Base-by-base conservation (phyloP, 2,888 invertebrate species). In the Coenonympha arcania region DNA sequence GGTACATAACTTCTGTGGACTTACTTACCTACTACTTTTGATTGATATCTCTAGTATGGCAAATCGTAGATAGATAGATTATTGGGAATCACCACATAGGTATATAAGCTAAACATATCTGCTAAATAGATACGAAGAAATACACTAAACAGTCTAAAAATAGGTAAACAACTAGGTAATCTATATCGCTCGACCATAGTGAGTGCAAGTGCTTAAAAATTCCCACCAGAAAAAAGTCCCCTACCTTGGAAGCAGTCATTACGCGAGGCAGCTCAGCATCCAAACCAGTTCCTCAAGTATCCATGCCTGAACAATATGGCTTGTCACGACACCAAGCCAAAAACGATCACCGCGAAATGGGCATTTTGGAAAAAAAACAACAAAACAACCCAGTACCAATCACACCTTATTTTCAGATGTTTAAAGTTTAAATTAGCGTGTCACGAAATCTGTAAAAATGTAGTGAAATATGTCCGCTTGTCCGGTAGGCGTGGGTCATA, bases 401-500 rank as follows among this genome's bases (percentile, higher is more conserved):
- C 4, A 34, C 22, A 44, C 34, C n/a, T 33, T 34, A 34, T 44
- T 16, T 34, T 16, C 9, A n/a, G n/a, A 4, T 0, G 11, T 4
- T 48, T 59, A 61, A 56, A 52, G 54, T 53, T 67, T 65, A 69
- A 61, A 64, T 62, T 65, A 71, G 71, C 66, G 68, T 76, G 71
- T 61, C 63, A 24, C 1, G 11, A 9, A 49, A 57, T 50, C 50
- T 22, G 48, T 37, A 67, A 70, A 76, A 74, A 74, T 66, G 57
- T 69, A 69, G 77, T 81, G 80, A 84, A 79, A 80, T 84, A 83
- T 80, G 80, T 74, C 71, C 68, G 75, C 76, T 73, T 77, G 78
- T 79, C 74, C 80, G 71, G 84, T 80, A 82, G 82, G 84, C 81
- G 82, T 81, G 81, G 81, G 82, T 81, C 81, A 81, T 76, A 69